phyloP scores from a whole-genome alignment of 64 coral and sea anemone species.

The Dendronephthya gigantea region DNA sequence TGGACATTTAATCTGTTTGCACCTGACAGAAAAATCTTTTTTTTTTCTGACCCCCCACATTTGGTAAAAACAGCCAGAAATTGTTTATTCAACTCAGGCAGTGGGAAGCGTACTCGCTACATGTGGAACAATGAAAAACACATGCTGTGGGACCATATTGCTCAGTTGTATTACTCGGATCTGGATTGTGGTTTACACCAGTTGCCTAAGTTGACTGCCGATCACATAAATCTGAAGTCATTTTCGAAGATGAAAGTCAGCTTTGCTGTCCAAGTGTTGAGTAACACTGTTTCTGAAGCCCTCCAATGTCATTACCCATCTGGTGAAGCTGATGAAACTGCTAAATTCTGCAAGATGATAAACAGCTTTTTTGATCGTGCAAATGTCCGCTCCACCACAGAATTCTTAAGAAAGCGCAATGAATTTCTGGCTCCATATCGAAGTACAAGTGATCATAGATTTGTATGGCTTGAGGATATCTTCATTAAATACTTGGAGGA shows the following conservation, averaged over 20 bases:
- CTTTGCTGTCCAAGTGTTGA: not conserved
- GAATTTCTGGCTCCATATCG: not conserved
- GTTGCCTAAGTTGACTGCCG: not conserved
- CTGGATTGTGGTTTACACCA: not conserved
- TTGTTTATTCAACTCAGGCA: not conserved
- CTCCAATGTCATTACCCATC: too few species aligned
- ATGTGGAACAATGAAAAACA: not conserved
- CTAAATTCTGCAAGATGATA: too few species aligned
- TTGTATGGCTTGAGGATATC: too few species aligned
- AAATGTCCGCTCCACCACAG: not conserved
- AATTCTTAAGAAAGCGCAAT: not conserved
- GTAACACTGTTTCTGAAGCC: too few species aligned
- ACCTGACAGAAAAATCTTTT: not conserved
- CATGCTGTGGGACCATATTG: constrained; percentile 16
- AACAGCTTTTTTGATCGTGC: not conserved
- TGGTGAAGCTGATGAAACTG: too few species aligned
- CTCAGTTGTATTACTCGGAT: not conserved
- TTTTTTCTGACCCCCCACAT: constrained; percentile 8
- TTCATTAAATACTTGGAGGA: not conserved
- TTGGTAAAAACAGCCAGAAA: not conserved
- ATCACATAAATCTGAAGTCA: not conserved
- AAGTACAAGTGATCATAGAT: not conserved
- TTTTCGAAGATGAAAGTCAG: not conserved
- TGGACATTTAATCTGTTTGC: not conserved
- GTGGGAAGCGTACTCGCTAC: not conserved